phyloP scores from a whole-genome alignment of 2,888 invertebrate species.

The Alentia gelatinosa region DNA sequence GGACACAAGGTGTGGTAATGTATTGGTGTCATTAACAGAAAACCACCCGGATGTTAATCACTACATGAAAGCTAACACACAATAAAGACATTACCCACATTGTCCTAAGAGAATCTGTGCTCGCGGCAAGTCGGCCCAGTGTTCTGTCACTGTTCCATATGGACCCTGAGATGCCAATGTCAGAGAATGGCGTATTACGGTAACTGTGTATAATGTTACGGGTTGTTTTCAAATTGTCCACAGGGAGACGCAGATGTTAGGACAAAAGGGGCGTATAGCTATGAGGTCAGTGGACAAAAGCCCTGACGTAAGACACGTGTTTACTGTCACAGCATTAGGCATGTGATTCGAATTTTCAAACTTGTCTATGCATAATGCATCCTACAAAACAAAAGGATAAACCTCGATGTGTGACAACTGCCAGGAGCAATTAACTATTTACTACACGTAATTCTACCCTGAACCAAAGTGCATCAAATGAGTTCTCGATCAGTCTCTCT shows the following conservation, averaged over 20 bases:
- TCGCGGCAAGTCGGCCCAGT: background rate
- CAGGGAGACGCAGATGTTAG: background rate
- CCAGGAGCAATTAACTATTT: too few relatives aligned
- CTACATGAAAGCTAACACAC: background rate
- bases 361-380: too few relatives aligned
- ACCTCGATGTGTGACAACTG: too few relatives aligned
- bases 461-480: too few relatives aligned
- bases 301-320: background rate
- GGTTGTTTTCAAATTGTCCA: background rate
- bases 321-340: background rate
- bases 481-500: too few relatives aligned
- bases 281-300: background rate
- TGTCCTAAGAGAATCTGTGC: background rate
- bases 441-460: too few relatives aligned
- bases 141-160: background rate
- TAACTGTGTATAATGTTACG: conserved; percentile 4
- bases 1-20: conserved; percentile 37
- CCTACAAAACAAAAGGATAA: too few relatives aligned
- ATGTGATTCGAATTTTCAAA: too few relatives aligned
- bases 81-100: background rate
- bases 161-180: background rate
- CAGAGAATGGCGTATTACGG: background rate
- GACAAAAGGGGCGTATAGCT: background rate
- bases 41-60: conserved; percentile 35
- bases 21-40: conserved; percentile 34